Evolutionary conservation across 2,797 vertebrate species (phyloP).

Genomic region (Heteromormyrus szaboi): DNA sequence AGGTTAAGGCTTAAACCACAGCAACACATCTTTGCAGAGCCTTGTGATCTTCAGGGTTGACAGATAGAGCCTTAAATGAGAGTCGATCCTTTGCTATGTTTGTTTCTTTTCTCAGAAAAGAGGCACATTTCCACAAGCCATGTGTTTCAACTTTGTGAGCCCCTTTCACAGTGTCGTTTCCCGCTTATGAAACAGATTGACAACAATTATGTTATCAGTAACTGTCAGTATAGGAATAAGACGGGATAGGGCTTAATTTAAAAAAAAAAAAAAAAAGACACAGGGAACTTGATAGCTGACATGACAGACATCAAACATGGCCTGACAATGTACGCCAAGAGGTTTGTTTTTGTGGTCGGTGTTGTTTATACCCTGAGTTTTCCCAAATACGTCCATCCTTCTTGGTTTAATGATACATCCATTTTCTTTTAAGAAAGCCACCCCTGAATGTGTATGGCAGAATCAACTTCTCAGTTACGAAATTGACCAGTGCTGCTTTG

Average conservation of each 20-base stretch:
- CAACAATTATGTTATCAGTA: constrained; percentile 22
- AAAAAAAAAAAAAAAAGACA: neutral
- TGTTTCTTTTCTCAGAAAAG: constrained; percentile 16
- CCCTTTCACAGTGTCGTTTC: constrained; percentile 6
- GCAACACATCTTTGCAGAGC: neutral
- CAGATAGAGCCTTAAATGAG: constrained; percentile 22
- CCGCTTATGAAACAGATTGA: constrained; percentile 24
- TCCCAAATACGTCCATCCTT: constrained; percentile 27
- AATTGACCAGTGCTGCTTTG: constrained; percentile 39
- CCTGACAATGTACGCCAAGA: neutral
- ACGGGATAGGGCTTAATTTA: neutral
- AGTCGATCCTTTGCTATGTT: constrained; percentile 6
- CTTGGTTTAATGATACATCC: constrained; percentile 21
- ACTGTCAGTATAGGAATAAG: neutral
- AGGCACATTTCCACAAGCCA: constrained; percentile 10
- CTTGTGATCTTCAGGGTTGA: constrained; percentile 5
- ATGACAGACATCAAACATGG: neutral
- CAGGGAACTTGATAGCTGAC: neutral
- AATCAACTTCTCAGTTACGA: constrained; percentile 50
- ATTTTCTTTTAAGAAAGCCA: constrained; percentile 27
- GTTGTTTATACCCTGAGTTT: constrained; percentile 38
- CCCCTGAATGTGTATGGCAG: constrained; percentile 30
- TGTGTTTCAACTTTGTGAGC: constrained; percentile 32
- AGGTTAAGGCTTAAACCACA: neutral
- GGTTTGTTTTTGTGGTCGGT: constrained; percentile 29